Conservation (phyloP, 2,797 vertebrate species). For the Falco peregrinus region DNA sequence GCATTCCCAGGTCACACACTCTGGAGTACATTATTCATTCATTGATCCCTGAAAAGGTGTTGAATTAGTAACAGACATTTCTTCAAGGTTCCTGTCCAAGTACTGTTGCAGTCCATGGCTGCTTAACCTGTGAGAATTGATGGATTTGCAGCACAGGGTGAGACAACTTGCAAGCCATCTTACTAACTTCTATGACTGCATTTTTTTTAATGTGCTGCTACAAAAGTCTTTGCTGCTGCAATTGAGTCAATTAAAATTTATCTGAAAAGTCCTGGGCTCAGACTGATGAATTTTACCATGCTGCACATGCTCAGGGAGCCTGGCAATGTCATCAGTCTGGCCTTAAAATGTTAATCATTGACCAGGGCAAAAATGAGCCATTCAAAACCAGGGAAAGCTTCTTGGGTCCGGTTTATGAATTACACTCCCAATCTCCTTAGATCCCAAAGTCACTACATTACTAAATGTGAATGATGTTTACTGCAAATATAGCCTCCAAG, state of each 20-base stretch:
- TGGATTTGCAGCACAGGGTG: not conserved
- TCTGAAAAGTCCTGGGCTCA: not conserved
- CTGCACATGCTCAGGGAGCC: not conserved
- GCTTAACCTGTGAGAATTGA: not conserved
- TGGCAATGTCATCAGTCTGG: not conserved
- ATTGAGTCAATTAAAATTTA: not conserved
- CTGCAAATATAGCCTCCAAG: not conserved
- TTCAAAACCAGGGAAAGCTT: not conserved
- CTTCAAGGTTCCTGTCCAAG: not conserved
- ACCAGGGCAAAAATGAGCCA: not conserved
- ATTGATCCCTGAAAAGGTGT: not conserved
- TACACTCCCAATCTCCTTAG: not conserved
- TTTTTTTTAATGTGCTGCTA: not conserved
- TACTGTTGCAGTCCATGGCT: not conserved
- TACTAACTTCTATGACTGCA: not conserved
- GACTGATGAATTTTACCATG: not conserved
- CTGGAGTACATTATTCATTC: not conserved
- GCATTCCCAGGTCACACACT: too few species aligned
- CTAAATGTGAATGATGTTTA: constrained; percentile 19
- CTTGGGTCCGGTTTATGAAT: not conserved
- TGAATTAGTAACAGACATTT: not conserved
- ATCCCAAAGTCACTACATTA: not conserved
- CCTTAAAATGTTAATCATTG: not conserved
- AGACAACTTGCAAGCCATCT: not conserved
- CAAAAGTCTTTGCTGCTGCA: not conserved